Base-by-base conservation (phyloP, 2,113 vertebrate genomes). In the Podilymbus podiceps region DNA sequence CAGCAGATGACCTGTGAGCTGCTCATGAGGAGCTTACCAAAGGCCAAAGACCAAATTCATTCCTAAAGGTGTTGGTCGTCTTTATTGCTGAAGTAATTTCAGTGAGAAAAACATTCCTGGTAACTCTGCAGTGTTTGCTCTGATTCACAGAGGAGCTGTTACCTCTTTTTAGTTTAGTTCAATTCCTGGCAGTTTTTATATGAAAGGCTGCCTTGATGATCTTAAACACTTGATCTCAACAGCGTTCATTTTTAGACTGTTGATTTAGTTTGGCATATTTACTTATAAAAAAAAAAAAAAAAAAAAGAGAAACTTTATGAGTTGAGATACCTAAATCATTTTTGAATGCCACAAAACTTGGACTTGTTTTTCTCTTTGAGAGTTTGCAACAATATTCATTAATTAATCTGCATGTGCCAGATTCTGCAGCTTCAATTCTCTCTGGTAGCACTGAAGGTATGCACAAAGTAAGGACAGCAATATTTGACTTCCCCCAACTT, bases 81-180 rank as follows among this genome's bases (percentile, higher is more conserved):
- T 83, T 78, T 71, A 88, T 90, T 23, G 7, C 50, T 72, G n/a
- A 93, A 95, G 80, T 44, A 64, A 44, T 50, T 91, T 80, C 35
- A 64, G 67, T 78, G 68, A 90, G 88, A 77, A 93, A 94, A 93
- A 71, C 64, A 81, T 69, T 83, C 35, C 67, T 83, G 67, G 67
- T 91, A 91, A 67, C 90, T 95, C 88, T 80, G n/a, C 59, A n/a
- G 85, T 83, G 85, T 93, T 95, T 94, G 55, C 88, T 95, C 63
- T 71, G 78, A 86, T 91, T 94, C 93, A 90, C 93, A 84, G 82
- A 96, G 90, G 92, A 95, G 52, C 85, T 95, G 90, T 94, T 96
- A 93, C 49, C 88, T 95, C 88, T 82, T 96, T 93, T 94, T 76
- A 85, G 78, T 72, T 91, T 52, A 92, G 90, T 93, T 96, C 88